These are phyloP conservation scores for Ennomos fuscantarius DNA, from an alignment of 2,888 invertebrate genomes.

Conservation along the genomic window DNA sequence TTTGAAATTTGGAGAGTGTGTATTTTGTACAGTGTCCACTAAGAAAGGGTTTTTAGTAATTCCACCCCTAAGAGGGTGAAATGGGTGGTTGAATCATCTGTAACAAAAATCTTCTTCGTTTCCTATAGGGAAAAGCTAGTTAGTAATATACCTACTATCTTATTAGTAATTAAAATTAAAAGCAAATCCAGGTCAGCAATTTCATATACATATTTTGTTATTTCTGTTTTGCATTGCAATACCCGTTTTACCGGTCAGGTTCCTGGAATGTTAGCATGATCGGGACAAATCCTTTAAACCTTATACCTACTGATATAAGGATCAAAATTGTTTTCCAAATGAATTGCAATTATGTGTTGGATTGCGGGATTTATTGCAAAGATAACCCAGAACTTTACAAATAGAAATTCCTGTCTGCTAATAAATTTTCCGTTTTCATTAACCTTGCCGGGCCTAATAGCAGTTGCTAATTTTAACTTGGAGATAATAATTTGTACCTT, in stretches of 20 bases:
- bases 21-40: too few relatives aligned
- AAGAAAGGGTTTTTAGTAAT: too few relatives aligned
- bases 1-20: too few relatives aligned
- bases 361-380: slow-evolving; percentile 62
- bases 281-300: background rate
- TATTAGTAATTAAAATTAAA: too few relatives aligned
- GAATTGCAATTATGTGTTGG: slow-evolving; percentile 45
- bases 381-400: slow-evolving; percentile 60
- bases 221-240: slow-evolving; percentile 4
- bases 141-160: background rate
- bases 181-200: background rate
- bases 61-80: too few relatives aligned
- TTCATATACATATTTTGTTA: background rate
- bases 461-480: slow-evolving; percentile 46
- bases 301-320: slow-evolving; percentile 18
- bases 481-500: slow-evolving; percentile 41
- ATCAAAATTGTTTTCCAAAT: slow-evolving; percentile 52
- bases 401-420: slow-evolving; percentile 53
- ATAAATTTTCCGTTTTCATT: slow-evolving; percentile 59
- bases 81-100: too few relatives aligned
- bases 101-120: too few relatives aligned
- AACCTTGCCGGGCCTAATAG: slow-evolving; percentile 51
- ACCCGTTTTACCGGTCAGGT: background rate
- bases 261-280: slow-evolving; percentile 6
- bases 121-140: too few relatives aligned